phyloP scores from a whole-genome alignment of 2,797 vertebrate species.

The Poeciliopsis infans region DNA sequence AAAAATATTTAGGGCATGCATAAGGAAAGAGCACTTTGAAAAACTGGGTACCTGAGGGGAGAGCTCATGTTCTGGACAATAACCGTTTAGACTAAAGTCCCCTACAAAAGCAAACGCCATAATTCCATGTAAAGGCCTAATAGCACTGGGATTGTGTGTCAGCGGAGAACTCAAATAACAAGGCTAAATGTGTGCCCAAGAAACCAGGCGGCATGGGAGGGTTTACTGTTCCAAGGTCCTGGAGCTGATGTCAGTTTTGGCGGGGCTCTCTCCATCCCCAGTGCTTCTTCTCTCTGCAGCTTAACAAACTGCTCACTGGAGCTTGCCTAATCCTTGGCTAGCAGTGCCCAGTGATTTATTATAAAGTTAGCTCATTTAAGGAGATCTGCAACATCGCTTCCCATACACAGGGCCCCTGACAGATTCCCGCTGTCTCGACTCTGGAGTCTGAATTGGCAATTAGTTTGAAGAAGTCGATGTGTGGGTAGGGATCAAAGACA shows the following conservation, averaged over 20 bases:
- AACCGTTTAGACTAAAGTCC: constrained; percentile 46
- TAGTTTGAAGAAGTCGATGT: constrained; percentile 51
- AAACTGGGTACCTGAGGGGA: constrained; percentile 41
- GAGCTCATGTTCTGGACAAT: constrained; percentile 42
- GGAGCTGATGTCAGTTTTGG: constrained; percentile 74
- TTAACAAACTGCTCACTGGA: constrained; percentile 79
- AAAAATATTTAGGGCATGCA: constrained; percentile 52
- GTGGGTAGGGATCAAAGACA: constrained; percentile 25
- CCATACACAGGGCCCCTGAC: constrained; percentile 42
- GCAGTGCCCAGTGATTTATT: constrained; percentile 75
- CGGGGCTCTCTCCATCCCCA: constrained; percentile 51
- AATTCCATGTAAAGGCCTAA: constrained; percentile 32
- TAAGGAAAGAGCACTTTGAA: constrained; percentile 45
- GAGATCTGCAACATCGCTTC: constrained; percentile 67
- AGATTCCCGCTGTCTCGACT: constrained; percentile 50
- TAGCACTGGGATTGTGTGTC: constrained; percentile 49
- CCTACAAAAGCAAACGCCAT: constrained; percentile 34
- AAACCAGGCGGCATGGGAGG: constrained; percentile 45
- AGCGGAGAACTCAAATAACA: constrained; percentile 56
- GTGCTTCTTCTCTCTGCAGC: constrained; percentile 68
- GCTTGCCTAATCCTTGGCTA: constrained; percentile 77
- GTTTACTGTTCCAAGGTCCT: constrained; percentile 51
- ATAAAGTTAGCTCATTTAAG: constrained; percentile 78
- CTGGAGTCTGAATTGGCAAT: constrained; percentile 48
- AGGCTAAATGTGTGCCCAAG: constrained; percentile 59